phyloP scores from a whole-genome alignment of 1,140 invertebrate genomes.

The Triops cancriformis region DNA sequence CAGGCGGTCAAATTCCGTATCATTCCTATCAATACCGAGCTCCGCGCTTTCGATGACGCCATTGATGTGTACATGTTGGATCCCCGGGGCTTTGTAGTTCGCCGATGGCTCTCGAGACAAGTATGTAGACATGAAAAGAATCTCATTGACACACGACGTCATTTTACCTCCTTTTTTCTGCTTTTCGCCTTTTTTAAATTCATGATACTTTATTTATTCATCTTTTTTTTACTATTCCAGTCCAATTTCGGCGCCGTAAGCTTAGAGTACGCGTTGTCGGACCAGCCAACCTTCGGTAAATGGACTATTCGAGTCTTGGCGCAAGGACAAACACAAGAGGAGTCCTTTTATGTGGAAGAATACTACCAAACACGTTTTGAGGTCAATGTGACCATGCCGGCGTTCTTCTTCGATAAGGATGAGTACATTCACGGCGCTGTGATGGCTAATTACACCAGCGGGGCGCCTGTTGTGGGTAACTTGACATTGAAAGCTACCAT shows the following conservation, averaged over 20 bases:
- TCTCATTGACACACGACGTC: background rate
- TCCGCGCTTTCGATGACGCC: conserved; percentile 76
- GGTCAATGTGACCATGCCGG: conserved; percentile 91
- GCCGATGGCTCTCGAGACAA: conserved; percentile 80
- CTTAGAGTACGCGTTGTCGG: conserved; percentile 76
- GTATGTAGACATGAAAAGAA: conserved; percentile 37
- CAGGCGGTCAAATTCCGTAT: conserved; percentile 77
- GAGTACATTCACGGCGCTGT: conserved; percentile 70
- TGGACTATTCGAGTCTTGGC: conserved; percentile 85
- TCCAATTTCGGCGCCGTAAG: conserved; percentile 85
- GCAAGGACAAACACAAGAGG: conserved; percentile 75
- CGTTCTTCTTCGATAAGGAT: conserved; percentile 81
- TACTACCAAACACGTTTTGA: conserved; percentile 88
- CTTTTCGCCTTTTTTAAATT: background rate
- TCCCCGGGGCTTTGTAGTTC: conserved; percentile 73
- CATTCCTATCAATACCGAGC: conserved; percentile 78
- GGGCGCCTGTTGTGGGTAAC: conserved; percentile 72
- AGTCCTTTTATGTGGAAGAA: conserved; percentile 80
- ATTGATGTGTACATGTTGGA: conserved; percentile 84
- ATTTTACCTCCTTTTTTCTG: conserved; percentile 34
- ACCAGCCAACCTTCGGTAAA: conserved; percentile 83
- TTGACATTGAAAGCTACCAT: conserved; percentile 71
- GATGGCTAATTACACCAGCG: conserved; percentile 88
- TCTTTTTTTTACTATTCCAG: conserved; percentile 39
- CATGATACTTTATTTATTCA: background rate